Conservation (phyloP, 2,113 vertebrate species). For the Cebidichthys violaceus region DNA sequence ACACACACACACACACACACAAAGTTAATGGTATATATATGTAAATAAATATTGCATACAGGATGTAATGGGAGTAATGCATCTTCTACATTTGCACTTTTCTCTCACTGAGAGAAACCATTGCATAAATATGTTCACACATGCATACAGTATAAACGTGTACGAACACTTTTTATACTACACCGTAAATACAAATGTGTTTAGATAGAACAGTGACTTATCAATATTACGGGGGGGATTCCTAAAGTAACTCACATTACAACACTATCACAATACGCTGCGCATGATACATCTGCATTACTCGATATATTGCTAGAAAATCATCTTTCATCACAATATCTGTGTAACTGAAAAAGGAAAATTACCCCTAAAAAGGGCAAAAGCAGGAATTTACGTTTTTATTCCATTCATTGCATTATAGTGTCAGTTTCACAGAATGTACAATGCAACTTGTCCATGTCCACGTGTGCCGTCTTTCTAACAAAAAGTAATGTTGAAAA, state of each 20-base stretch:
- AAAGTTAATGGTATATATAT: not conserved
- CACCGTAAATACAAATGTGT: conserved; percentile 12
- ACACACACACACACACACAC: not conserved
- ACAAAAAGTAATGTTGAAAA: not conserved
- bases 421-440: not conserved
- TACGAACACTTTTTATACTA: not conserved
- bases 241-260: not conserved
- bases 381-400: not conserved
- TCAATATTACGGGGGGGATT: conserved; percentile 31
- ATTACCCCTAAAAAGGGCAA: not conserved
- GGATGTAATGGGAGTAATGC: conserved; percentile 22
- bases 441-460: not conserved
- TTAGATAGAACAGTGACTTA: conserved; percentile 19
- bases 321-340: not conserved
- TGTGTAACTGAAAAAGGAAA: not conserved
- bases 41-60: conserved; percentile 24
- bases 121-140: conserved; percentile 31
- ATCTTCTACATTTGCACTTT: conserved; percentile 13
- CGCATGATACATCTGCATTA: no score
- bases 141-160: conserved; percentile 3
- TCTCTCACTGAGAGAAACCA: not conserved
- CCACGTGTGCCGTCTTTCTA: not conserved
- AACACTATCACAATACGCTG: no score
- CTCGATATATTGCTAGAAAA: not conserved
- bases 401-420: not conserved